Conservation (phyloP, 2,797 vertebrate species). For the Buceros bicornis region DNA sequence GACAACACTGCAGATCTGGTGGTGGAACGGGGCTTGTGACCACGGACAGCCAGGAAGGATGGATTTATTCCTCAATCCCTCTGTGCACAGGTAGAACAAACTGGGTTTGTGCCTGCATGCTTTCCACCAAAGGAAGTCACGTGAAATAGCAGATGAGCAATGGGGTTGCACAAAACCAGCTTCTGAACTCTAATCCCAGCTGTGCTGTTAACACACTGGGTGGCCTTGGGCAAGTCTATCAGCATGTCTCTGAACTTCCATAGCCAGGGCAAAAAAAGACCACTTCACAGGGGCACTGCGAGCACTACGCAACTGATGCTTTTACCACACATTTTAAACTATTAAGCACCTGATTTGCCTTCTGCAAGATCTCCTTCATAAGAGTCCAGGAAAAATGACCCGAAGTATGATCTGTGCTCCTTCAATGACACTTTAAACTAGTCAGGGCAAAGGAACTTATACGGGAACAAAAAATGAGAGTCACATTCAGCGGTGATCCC, state of each 20-base stretch:
- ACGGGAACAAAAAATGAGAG: neutral
- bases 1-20: neutral
- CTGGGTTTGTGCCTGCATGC: neutral
- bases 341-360: neutral
- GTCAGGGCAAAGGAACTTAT: neutral
- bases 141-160: neutral
- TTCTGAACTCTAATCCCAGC: neutral
- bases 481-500: neutral
- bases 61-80: neutral
- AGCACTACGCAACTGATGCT: neutral
- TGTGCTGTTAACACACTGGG: neutral
- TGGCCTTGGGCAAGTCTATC: neutral
- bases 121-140: neutral
- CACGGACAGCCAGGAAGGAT: neutral
- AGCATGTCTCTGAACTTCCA: neutral
- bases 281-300: neutral
- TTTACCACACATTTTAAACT: neutral
- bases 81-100: neutral
- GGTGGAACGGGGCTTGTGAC: neutral
- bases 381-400: neutral
- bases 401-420: neutral
- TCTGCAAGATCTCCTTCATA: neutral
- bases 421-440: neutral
- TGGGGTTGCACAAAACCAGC: neutral
- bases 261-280: neutral